Conservation (phyloP, 2,113 vertebrate species). For the Erythrocercus mccallii region DNA sequence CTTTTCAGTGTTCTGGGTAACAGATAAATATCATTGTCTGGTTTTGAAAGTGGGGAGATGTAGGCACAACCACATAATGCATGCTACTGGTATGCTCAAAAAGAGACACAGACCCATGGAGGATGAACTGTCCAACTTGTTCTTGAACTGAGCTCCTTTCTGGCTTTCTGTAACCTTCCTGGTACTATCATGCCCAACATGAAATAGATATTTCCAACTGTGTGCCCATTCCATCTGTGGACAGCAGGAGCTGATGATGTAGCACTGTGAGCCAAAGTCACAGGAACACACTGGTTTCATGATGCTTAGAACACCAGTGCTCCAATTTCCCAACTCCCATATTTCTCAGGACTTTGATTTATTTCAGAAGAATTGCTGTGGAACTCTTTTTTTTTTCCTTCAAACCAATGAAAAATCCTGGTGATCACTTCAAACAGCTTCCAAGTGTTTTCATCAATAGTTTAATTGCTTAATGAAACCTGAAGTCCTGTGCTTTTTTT, state of each 20-base stretch:
- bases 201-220: neutral
- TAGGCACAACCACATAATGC: neutral
- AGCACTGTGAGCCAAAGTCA: neutral
- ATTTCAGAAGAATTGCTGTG: neutral
- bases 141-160: neutral
- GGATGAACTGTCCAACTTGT: neutral
- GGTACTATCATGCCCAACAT: fast-evolving
- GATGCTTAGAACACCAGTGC: neutral
- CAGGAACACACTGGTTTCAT: fast-evolving
- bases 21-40: neutral
- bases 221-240: neutral
- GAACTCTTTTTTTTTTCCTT: neutral
- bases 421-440: neutral
- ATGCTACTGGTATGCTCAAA: neutral
- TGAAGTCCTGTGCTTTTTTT: neutral
- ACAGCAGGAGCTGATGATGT: neutral
- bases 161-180: neutral
- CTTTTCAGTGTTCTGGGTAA: neutral
- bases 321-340: fast-evolving
- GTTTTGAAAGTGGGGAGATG: neutral
- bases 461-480: neutral
- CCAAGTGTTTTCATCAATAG: neutral
- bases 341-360: neutral
- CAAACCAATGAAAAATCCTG: neutral
- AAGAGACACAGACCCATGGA: neutral